Base-by-base conservation (phyloP, 2,797 vertebrate genomes). In the Muraenolepis orangiensis region DNA sequence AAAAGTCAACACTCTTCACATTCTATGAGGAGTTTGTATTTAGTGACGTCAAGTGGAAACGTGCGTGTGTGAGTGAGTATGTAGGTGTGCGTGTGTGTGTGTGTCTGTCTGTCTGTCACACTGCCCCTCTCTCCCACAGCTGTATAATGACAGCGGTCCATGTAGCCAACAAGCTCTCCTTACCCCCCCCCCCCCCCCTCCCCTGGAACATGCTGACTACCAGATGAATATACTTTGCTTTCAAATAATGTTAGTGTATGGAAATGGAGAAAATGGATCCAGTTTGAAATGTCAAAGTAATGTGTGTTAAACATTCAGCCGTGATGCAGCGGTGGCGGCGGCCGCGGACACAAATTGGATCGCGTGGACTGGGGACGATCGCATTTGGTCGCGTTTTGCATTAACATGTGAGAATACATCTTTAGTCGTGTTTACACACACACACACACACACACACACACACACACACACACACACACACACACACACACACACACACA, bases 1-100 rank as follows among this genome's bases (percentile, higher is more conserved):
- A 23, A 80, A 80, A 61, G 69, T 31, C 61, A 76, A 77, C 30
- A 75, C 70, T 73, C n/a, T n/a, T n/a, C n/a, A n/a, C 23, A 14
- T 18, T 18, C 42, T 3, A 20, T 51, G n/a, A 70, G 42, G 66
- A 69, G 42, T 70, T 69, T 20, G 28, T 75, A 4, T 57, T 78
- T 46, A 72, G 72, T 71, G 71, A 75, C 8, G 7, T 66, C 28
- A 71, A 18, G n/a, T 67, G 70, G 77, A 2, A 28, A 76, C 69
- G 42, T 13, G 42, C 13, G 42, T 13, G 83, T 81, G 82, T 77
- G 64, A 64, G 66, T 70, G 72, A 72, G 12, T 3, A 69, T 77
- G 36, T 51, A 11, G 2, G 42, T 51, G 42, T 13, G 83, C 80
- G 82, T 77, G 64, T 67, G 66, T 70, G 72, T 73, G 12, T 3